phyloP scores from a whole-genome alignment of 2,888 invertebrate species.

The Leucania comma region DNA sequence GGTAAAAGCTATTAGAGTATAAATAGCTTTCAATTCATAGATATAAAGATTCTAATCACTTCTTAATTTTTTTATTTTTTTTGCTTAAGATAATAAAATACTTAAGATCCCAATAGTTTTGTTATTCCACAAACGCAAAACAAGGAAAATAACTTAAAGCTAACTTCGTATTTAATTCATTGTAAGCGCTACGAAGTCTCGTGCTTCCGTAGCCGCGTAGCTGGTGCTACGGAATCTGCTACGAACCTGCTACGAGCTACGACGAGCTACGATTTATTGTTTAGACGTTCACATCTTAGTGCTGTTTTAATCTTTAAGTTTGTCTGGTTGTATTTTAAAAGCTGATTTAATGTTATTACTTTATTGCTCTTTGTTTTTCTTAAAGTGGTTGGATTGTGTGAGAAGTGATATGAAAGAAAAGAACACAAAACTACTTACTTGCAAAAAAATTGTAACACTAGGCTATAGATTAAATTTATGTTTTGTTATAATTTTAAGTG shows the following conservation, averaged over 20 bases:
- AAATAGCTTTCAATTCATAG: no score
- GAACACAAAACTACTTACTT: no score
- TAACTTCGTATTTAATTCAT: constrained; percentile 62
- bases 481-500: no score
- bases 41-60: no score
- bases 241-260: constrained; percentile 49
- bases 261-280: constrained; percentile 60
- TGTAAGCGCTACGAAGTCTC: constrained; percentile 57
- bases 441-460: no score
- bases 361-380: no score
- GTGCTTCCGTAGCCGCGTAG: constrained; percentile 61
- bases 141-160: constrained; percentile 40
- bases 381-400: no score
- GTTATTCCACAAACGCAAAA: constrained; percentile 19
- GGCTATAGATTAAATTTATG: no score
- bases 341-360: constrained; percentile 9
- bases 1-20: no score
- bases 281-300: constrained; percentile 21
- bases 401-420: no score
- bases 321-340: constrained; percentile 1
- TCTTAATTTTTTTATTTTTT: no score
- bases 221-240: constrained; percentile 46
- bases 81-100: no score
- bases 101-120: neutral
- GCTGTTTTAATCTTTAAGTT: constrained; percentile 28